Conservation (phyloP, 2,113 vertebrate species). For the Mormyrus lacerda region DNA sequence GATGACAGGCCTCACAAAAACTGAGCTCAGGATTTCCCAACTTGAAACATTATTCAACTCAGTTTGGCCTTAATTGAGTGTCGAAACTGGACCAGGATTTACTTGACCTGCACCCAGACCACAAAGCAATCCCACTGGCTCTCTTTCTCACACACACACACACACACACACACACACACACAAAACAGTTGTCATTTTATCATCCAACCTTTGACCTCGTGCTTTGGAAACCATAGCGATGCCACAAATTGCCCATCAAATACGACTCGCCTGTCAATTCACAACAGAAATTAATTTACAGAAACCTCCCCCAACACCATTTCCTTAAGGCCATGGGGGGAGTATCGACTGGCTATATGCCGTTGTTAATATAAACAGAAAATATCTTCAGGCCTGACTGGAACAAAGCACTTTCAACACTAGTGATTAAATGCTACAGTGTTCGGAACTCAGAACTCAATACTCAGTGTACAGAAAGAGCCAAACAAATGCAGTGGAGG, state of each 20-base stretch:
- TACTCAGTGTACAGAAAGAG: too few relatives aligned
- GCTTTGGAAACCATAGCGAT: not conserved
- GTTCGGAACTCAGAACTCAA: too few relatives aligned
- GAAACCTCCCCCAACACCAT: not conserved
- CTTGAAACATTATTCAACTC: not conserved
- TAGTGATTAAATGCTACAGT: not conserved
- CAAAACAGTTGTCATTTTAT: not conserved
- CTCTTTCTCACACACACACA: not conserved
- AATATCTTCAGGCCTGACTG: slow-evolving; percentile 3
- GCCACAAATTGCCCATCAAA: not conserved
- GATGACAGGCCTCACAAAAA: not conserved
- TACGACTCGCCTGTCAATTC: not conserved
- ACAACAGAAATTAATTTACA: not conserved
- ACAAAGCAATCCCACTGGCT: not conserved
- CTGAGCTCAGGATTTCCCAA: not conserved
- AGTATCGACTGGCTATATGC: not conserved
- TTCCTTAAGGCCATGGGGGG: not conserved
- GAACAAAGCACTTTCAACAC: not conserved
- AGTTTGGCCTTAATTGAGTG: not conserved
- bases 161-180: not conserved
- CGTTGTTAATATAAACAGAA: not conserved
- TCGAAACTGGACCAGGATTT: not conserved
- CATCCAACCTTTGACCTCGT: not conserved
- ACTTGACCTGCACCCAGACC: not conserved
- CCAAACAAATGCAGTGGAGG: not conserved